Evolutionary conservation across 1,140 invertebrate species (phyloP).

Genomic region (Caerostris extrusa): DNA sequence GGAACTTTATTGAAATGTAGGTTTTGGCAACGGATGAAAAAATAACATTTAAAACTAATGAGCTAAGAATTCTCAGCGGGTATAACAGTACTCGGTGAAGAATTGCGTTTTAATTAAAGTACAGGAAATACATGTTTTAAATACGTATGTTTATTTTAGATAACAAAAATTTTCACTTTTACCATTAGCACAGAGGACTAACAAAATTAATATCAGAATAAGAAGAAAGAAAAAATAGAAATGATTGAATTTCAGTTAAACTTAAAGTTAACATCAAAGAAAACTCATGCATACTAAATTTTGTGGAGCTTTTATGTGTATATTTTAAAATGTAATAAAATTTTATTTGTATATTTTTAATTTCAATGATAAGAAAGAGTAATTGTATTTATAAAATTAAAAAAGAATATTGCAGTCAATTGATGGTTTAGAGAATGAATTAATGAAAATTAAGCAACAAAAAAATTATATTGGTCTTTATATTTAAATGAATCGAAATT

Average conservation of each 20-base stretch:
- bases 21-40: not conserved
- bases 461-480: no score
- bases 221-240: not conserved
- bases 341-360: no score
- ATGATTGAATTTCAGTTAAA: not conserved
- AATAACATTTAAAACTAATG: not conserved
- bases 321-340: not conserved
- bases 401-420: no score
- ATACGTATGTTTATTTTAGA: not conserved
- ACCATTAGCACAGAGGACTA: not conserved
- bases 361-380: not conserved
- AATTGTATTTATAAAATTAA: no score
- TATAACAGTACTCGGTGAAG: not conserved
- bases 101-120: slow-evolving; percentile 49
- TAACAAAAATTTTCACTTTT: not conserved
- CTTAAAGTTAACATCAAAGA: not conserved
- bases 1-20: slow-evolving; percentile 15
- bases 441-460: no score
- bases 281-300: not conserved
- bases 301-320: not conserved
- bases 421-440: no score
- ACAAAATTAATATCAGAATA: not conserved
- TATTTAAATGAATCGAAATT: no score
- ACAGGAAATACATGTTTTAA: not conserved
- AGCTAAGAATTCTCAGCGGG: not conserved